Evolutionary conservation across 2,797 vertebrate species (phyloP).

Genomic region (Myioborus melanocephalus): DNA sequence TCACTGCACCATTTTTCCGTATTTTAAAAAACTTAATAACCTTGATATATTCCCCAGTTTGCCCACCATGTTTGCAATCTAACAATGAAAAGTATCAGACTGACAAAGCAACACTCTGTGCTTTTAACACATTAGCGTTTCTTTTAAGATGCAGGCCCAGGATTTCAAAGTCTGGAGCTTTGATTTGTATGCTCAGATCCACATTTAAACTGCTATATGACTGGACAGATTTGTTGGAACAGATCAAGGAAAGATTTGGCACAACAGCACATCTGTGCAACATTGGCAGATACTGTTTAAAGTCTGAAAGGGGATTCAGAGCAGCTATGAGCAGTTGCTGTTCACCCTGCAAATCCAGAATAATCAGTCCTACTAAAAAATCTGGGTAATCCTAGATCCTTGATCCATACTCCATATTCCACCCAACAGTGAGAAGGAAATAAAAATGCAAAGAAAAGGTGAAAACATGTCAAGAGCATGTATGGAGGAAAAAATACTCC

Average conservation of each 20-base stretch:
- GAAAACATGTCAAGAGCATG: neutral
- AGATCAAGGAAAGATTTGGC: neutral
- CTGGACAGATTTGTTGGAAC: neutral
- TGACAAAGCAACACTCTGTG: neutral
- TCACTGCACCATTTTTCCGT: neutral
- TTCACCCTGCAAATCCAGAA: neutral
- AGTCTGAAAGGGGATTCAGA: neutral
- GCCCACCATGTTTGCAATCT: neutral
- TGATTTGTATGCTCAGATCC: neutral
- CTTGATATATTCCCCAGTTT: neutral
- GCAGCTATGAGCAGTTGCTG: neutral
- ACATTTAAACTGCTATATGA: neutral
- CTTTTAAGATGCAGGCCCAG: neutral
- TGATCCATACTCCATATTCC: neutral
- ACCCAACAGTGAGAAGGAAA: neutral
- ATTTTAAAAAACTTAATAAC: neutral
- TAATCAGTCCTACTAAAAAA: neutral
- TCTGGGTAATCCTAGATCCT: neutral
- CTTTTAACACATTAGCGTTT: neutral
- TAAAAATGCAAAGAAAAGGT: neutral
- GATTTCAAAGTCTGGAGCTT: neutral
- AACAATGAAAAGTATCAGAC: neutral
- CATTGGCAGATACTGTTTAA: neutral
- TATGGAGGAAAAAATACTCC: neutral
- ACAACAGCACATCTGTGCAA: neutral